These are phyloP conservation scores for Threskiornis aethiopicus DNA, from an alignment of 2,797 vertebrate species.

Conservation along the genomic window DNA sequence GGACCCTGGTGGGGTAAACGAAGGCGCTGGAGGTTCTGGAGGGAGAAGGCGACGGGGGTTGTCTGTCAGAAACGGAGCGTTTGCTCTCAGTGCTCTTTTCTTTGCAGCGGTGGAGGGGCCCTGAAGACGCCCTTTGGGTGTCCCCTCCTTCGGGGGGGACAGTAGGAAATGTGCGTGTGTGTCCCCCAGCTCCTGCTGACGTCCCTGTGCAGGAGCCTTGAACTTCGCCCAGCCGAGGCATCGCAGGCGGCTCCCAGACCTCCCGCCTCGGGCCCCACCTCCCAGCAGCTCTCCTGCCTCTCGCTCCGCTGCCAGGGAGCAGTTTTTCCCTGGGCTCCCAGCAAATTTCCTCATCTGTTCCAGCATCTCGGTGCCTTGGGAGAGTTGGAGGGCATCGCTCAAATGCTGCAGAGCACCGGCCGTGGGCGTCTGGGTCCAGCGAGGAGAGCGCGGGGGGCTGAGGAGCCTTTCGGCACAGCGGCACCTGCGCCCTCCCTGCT, in stretches of 20 bases:
- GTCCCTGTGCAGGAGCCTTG: background rate
- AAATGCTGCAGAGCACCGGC: background rate
- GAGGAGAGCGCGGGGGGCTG: fast-evolving
- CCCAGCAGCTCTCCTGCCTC: background rate
- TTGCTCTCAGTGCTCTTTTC: background rate
- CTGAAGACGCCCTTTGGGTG: background rate
- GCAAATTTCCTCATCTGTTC: background rate
- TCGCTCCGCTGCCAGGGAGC: background rate
- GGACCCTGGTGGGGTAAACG: background rate
- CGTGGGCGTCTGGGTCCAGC: fast-evolving
- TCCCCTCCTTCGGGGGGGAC: background rate
- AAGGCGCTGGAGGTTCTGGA: background rate
- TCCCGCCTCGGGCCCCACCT: background rate
- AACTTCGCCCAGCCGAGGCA: background rate
- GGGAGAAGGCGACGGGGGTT: background rate
- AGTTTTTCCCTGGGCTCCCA: background rate
- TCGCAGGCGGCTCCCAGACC: fast-evolving
- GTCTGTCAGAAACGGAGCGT: background rate
- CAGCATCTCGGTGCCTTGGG: background rate
- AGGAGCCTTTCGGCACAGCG: fast-evolving
- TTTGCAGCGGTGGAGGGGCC: background rate
- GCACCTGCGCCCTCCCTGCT: background rate
- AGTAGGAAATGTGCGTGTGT: background rate
- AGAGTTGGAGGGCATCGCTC: fast-evolving
- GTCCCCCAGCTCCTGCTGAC: background rate